Percentiles rank a stretch among this genome's conserved stretches.
phyloP scores from a whole-genome alignment of 2,888 invertebrate species.

The Drosophila percnosoma region DNA sequence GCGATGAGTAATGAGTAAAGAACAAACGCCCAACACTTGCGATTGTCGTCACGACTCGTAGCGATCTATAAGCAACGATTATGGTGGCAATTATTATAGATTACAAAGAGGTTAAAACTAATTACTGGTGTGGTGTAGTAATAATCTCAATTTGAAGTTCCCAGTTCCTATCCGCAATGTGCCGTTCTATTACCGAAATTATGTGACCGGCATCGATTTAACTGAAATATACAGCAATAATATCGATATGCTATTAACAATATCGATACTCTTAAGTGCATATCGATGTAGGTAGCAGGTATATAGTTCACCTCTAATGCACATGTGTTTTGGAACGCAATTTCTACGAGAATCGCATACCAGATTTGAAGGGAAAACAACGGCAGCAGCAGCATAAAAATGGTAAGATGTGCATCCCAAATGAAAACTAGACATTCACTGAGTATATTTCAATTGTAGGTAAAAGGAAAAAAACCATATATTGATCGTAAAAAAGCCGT shows the following conservation, averaged over 20 bases:
- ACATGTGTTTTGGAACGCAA: constrained; percentile 52
- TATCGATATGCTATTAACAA: constrained; percentile 17
- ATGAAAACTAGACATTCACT: not conserved
- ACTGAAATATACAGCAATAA: not conserved
- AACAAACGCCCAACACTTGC: constrained; percentile 9
- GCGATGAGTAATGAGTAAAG: constrained; percentile 23
- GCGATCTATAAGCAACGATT: not conserved
- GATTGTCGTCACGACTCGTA: not conserved
- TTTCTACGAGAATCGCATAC: not conserved
- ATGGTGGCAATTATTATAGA: not conserved
- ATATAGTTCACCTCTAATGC: constrained; percentile 44
- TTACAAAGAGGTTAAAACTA: not conserved
- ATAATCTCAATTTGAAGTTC: not conserved
- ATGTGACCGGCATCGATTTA: not conserved
- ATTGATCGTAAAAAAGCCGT: constrained; percentile 96
- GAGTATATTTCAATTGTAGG: constrained; percentile 57
- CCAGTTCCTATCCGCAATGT: not conserved
- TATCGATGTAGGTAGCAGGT: constrained; percentile 12
- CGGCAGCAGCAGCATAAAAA: constrained; percentile 6
- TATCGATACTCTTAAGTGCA: not conserved
- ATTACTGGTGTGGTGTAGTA: too few relatives aligned
- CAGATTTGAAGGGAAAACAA: constrained; percentile 6
- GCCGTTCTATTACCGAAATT: not conserved
- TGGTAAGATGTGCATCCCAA: constrained; percentile 29
- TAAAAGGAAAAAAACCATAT: constrained; percentile 86